A percentile compares a stretch with the other conserved stretches of the same genome.
Conservation (phyloP, 2,888 invertebrate species). For the Conistra vaccinii region DNA sequence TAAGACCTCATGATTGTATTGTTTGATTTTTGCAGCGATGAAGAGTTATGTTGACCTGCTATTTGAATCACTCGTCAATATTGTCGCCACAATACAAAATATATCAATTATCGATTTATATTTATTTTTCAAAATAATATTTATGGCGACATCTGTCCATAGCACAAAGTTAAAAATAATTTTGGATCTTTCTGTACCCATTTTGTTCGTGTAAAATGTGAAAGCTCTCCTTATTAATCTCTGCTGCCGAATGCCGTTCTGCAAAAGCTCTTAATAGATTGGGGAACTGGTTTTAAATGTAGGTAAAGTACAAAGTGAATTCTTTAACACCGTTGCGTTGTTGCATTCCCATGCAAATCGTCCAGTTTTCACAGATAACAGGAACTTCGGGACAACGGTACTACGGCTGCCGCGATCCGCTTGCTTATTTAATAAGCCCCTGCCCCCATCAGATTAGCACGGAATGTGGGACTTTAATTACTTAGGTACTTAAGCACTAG, state of each 20-base stretch:
- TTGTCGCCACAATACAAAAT: not conserved
- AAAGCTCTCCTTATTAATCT: not conserved
- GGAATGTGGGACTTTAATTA: slow-evolving; percentile 17
- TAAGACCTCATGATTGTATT: not conserved
- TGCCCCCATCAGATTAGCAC: slow-evolving; percentile 18
- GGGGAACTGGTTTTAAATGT: slow-evolving; percentile 43
- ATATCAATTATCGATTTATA: not conserved
- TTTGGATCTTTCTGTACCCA: not conserved
- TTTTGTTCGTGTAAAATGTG: not conserved
- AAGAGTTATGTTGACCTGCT: not conserved
- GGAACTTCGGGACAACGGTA: slow-evolving; percentile 61
- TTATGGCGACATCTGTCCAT: not conserved
- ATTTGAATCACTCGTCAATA: not conserved
- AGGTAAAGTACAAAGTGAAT: slow-evolving; percentile 33
- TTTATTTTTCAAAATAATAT: not conserved
- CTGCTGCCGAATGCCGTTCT: not conserved
- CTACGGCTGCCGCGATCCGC: slow-evolving; percentile 24
- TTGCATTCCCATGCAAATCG: slow-evolving; percentile 56
- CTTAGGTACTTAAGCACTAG: slow-evolving; percentile 3
- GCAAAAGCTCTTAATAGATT: slow-evolving; percentile 11
- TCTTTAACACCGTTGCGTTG: slow-evolving; percentile 47
- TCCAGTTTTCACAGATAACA: slow-evolving; percentile 50
- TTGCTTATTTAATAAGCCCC: not conserved
- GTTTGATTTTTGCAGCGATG: not conserved
- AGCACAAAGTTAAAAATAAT: not conserved